Evolutionary conservation across 2,888 invertebrate species (phyloP).

Genomic region (Dysmachus trigonus): DNA sequence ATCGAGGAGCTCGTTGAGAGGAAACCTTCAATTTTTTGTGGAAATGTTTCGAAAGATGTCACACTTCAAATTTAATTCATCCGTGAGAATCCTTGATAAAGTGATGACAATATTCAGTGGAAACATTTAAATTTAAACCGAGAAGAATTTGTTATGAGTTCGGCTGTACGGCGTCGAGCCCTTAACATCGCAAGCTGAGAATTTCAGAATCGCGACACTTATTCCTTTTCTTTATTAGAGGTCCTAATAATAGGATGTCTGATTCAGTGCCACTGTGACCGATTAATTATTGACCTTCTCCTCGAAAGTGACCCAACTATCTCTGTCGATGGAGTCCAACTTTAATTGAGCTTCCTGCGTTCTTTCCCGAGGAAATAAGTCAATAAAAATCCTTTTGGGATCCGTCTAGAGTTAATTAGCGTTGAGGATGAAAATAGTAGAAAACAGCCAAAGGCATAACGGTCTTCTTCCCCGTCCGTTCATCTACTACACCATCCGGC

Average conservation of each 20-base stretch:
- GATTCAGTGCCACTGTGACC: neutral
- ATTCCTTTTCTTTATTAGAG: neutral
- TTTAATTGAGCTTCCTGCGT: conserved; percentile 44
- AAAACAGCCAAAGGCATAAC: conserved; percentile 26
- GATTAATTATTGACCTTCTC: conserved; percentile 37
- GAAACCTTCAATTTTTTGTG: neutral
- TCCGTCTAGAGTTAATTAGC: conserved; percentile 47
- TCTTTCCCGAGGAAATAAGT: conserved; percentile 41
- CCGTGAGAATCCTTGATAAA: neutral
- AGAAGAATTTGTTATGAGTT: neutral
- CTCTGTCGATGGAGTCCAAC: neutral
- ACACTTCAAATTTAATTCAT: neutral
- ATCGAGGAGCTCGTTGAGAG: neutral
- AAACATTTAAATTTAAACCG: neutral
- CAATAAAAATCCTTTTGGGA: conserved; percentile 47
- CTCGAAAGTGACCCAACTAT: neutral
- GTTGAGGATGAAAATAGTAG: conserved; percentile 48
- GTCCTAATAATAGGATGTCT: neutral
- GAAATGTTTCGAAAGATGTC: neutral
- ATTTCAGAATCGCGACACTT: neutral
- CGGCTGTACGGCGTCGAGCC: neutral
- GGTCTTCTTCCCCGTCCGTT: neutral
- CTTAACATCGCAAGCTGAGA: neutral
- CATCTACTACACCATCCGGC: conserved; percentile 6
- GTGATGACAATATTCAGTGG: neutral